phyloP scores from a whole-genome alignment of 1,140 invertebrate genomes.

The Dolichoris vasculosae region DNA sequence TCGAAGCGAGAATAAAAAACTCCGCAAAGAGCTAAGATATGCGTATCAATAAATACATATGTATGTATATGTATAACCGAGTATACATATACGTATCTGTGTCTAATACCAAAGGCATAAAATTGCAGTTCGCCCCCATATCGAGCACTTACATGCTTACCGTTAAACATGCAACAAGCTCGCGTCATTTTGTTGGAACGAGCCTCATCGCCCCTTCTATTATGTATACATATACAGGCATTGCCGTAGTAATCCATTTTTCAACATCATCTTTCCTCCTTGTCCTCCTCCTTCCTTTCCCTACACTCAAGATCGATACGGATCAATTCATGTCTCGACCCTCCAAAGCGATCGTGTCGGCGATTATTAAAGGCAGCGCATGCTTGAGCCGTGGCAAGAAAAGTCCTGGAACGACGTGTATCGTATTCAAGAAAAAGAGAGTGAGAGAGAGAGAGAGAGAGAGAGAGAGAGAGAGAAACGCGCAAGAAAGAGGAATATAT shows the following conservation, averaged over 20 bases:
- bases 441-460: slow-evolving; percentile 8
- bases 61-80: too few relatives aligned
- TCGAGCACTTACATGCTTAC: background rate
- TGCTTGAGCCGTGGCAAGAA: background rate
- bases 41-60: background rate
- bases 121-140: slow-evolving; percentile 4
- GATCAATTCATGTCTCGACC: slow-evolving; percentile 41
- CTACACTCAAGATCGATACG: slow-evolving; percentile 37
- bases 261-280: slow-evolving; percentile 10
- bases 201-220: slow-evolving; percentile 10
- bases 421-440: slow-evolving; percentile 5
- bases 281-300: background rate
- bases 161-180: slow-evolving; percentile 7
- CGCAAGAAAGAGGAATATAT: slow-evolving; percentile 3
- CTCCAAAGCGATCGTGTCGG: slow-evolving; percentile 55
- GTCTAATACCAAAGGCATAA: background rate
- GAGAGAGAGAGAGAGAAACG: slow-evolving; percentile 5
- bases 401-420: slow-evolving; percentile 9
- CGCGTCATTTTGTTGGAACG: slow-evolving; percentile 22
- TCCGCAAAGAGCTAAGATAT: background rate
- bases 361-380: slow-evolving; percentile 56
- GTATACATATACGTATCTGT: background rate
- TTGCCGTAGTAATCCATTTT: slow-evolving; percentile 46
- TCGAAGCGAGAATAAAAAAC: slow-evolving; percentile 31
- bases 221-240: slow-evolving; percentile 14